Evolutionary conservation across 35 echinoderm and acorn worm genomes (phyloP), one percentile per base, ranked within the genome.

Genomic region (Lytechinus pictus): DNA sequence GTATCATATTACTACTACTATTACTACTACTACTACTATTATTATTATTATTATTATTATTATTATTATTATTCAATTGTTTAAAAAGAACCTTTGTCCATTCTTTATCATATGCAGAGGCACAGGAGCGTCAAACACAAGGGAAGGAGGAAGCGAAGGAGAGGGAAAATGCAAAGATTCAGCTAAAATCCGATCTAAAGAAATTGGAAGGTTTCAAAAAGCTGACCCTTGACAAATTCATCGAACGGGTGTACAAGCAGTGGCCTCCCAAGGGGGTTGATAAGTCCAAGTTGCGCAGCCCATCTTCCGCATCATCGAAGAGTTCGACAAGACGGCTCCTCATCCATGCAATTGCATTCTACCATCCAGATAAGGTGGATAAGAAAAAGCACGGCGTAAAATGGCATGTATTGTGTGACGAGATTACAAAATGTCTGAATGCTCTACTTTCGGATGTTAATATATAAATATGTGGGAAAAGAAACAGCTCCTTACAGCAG

Each of bases 321-420:
- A 7, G 66, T 79, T 79, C 66, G n/a, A 94, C 87, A 14, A 96
- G 86, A 24, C 61, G 86, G 27, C 66, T 96, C 6, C 61, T 96
- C 2, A 94, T 96, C 21, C 72, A 86, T 54, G 95, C 92, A 5
- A 72, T 96, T 52, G 87, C 52, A 55, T 33, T 87, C 16, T 96
- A 96, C 92, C 95, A 96, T 28, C 95, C 95, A 27, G 95, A 96
- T 27, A 96, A 96, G 79, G 94, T 94, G 55, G 56, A 86, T 44
- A 96, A 94, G 57, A 91, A 94, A 4, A 54, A 53, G 44, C 94
- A 88, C 54, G 95, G 95, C 86, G 92, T 79, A 24, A 87, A 96
- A 60, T 96, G 95, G 95, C 86, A 94, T 87, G 92, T 96, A 51
- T 86, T 96, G 44, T 33, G 28, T 16, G 57, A 27, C 57, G 95